Conservation (phyloP, 53 echinoderm and acorn worm genomes). For the Echinometra lucunter region DNA sequence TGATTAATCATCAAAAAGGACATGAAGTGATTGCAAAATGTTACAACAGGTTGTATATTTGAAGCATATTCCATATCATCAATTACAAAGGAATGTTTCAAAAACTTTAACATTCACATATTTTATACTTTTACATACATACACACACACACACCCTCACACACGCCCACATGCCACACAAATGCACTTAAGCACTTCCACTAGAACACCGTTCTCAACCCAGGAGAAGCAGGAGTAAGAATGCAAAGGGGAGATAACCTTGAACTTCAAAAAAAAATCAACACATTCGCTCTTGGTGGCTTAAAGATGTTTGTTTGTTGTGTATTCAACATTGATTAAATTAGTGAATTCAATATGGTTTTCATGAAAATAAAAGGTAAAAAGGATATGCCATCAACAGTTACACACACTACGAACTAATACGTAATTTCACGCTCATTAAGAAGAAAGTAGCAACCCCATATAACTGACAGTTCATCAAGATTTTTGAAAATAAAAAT, state of each 20-base stretch:
- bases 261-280: neutral
- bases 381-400: neutral
- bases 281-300: neutral
- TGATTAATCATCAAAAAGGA: neutral
- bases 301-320: neutral
- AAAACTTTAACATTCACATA: neutral
- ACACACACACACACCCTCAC: too few species aligned
- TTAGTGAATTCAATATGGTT: conserved; percentile 12
- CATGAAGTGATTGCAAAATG: neutral
- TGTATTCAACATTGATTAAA: neutral
- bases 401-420: neutral
- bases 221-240: neutral
- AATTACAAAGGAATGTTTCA: neutral
- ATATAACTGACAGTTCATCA: neutral
- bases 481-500: neutral
- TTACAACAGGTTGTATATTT: neutral
- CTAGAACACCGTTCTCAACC: neutral
- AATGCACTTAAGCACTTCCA: neutral
- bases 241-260: neutral
- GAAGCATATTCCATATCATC: neutral
- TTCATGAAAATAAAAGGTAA: neutral
- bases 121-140: too few species aligned
- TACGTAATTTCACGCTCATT: neutral
- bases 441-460: neutral
- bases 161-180: neutral